These are phyloP conservation scores for Ametastegia equiseti DNA, from an alignment of 2,888 invertebrate species.

Conservation along the genomic window DNA sequence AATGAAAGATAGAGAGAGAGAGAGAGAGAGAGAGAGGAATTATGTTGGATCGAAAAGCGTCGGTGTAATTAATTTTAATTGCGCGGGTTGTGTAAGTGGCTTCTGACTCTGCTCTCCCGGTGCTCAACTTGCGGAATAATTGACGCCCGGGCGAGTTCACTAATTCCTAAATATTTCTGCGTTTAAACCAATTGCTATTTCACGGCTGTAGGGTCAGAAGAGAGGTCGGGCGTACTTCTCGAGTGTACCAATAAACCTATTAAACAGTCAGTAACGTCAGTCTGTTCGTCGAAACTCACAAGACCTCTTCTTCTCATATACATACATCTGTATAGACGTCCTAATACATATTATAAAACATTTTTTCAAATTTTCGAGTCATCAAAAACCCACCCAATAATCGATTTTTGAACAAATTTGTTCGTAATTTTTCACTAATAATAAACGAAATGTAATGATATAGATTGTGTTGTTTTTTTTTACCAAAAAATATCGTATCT, in stretches of 20 bases:
- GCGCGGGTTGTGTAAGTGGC: slow-evolving; percentile 6
- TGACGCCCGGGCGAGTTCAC: neutral
- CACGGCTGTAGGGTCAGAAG: neutral
- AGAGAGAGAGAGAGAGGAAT: neutral
- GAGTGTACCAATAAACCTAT: neutral
- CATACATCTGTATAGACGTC: no score
- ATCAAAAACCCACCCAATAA: no score
- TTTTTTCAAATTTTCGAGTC: no score
- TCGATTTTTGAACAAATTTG: no score
- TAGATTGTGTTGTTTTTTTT: no score
- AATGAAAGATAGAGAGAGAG: no score
- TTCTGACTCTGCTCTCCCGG: neutral
- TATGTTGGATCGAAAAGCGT: neutral
- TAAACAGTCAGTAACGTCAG: neutral
- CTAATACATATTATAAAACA: no score
- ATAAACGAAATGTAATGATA: no score
- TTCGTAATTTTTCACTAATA: no score
- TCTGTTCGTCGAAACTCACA: neutral
- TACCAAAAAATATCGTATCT: no score
- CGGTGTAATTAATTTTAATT: slow-evolving; percentile 33
- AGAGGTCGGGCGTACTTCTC: neutral
- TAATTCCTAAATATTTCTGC: slow-evolving; percentile 6
- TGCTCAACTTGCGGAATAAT: slow-evolving; percentile 17
- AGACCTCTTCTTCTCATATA: no score
- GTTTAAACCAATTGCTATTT: neutral